phyloP scores from a whole-genome alignment of 2,797 vertebrate species.

The Crypturellus tataupa region DNA sequence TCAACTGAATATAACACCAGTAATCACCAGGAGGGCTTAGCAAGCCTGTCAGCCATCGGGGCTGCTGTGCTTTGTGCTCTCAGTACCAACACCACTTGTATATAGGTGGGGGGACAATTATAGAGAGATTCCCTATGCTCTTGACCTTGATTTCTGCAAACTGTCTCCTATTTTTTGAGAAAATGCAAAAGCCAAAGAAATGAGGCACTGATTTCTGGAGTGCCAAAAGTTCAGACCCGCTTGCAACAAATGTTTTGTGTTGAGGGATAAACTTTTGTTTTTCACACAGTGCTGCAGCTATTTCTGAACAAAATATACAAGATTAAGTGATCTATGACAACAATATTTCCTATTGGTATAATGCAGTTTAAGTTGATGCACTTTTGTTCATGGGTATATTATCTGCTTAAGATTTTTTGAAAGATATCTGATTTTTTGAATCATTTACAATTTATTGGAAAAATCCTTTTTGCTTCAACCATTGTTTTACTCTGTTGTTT shows the following conservation, averaged over 20 bases:
- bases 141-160: background rate
- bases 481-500: background rate
- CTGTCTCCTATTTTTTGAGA: background rate
- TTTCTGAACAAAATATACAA: background rate
- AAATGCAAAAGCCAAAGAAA: background rate
- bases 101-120: background rate
- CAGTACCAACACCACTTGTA: background rate
- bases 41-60: rapidly evolving
- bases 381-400: background rate
- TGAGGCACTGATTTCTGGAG: background rate
- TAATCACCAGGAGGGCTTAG: background rate
- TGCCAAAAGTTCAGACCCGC: background rate
- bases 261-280: background rate
- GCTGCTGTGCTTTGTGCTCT: background rate
- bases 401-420: background rate
- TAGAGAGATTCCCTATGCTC: background rate
- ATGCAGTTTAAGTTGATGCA: background rate
- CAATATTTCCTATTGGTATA: background rate
- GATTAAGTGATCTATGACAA: background rate
- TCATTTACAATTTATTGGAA: background rate
- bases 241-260: background rate
- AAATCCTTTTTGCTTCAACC: background rate
- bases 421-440: background rate
- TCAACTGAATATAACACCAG: background rate
- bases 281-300: background rate